phyloP scores from a whole-genome alignment of 2,113 vertebrate species.

The Cheilinus undulatus region DNA sequence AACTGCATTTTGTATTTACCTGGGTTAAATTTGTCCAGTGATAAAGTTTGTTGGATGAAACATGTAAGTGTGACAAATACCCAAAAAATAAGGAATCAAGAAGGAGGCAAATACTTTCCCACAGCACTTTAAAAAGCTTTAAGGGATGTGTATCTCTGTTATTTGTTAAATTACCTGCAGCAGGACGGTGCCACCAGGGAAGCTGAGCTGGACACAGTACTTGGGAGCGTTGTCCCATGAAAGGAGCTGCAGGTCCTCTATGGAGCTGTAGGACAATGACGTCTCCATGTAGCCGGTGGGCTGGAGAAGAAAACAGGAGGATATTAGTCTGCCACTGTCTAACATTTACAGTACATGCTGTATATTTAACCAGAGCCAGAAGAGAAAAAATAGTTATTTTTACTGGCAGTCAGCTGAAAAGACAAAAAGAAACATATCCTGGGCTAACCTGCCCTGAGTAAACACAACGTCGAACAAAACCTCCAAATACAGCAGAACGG shows the following conservation, averaged over 20 bases:
- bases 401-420: slow-evolving; percentile 56
- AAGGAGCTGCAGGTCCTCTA: slow-evolving; percentile 97
- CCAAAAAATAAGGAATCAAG: too few species aligned
- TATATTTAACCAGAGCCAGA: slow-evolving; percentile 45
- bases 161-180: slow-evolving; percentile 89
- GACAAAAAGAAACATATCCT: slow-evolving; percentile 55
- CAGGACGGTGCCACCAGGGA: slow-evolving; percentile 95
- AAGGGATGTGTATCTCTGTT: neutral
- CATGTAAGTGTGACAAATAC: too few species aligned
- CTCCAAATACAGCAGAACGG: slow-evolving; percentile 11
- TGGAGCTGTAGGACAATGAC: slow-evolving; percentile 95
- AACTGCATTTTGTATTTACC: too few species aligned
- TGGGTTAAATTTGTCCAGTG: too few species aligned
- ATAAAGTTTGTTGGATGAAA: too few species aligned
- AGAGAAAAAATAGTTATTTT: slow-evolving; percentile 27
- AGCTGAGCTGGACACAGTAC: slow-evolving; percentile 98
- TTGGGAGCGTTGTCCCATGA: slow-evolving; percentile 99
- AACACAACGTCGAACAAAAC: slow-evolving; percentile 47
- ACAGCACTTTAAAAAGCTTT: too few species aligned
- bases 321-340: slow-evolving; percentile 25
- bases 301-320: slow-evolving; percentile 77
- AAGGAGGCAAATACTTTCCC: too few species aligned
- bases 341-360: slow-evolving; percentile 50
- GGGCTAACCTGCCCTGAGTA: slow-evolving; percentile 51
- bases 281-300: slow-evolving; percentile 99